Base-by-base conservation (phyloP, 1,140 invertebrate species). In the Nautilus pompilius region DNA sequence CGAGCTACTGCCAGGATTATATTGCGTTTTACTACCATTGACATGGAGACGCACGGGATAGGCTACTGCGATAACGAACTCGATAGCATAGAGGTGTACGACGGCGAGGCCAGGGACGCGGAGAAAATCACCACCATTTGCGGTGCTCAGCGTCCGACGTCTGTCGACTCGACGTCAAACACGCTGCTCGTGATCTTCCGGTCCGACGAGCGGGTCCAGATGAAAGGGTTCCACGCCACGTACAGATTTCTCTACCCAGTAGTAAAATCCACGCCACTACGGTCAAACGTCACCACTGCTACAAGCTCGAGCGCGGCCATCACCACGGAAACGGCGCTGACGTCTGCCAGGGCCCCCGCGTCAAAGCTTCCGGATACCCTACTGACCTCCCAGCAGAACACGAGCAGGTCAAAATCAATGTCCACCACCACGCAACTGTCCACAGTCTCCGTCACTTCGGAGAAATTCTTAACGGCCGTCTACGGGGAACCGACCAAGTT, bases 221-320 rank as follows among this genome's bases (percentile, higher is more conserved):
- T 66, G 2, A 73, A 67, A 0, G 74, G 74, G 0, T 76, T 73
- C 57, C 74, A 76, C 58, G 69, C 71, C 36, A 70, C 71, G 13
- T 76, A 73, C 60, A 62, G 54, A 45, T 76, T 76, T 57, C 49
- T 70, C n/a, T 65, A 63, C 24, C 53, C 58, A 15, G 26, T 62
- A 1, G 67, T 69, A 8, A 60, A 59, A n/a, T 60, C 69, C 13
- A 41, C 54, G 6, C n/a, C 22, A 32, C 13, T 22, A 17, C 8
- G 20, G 22, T 51, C 26, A 17, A 30, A 20, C 15, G 48, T 34
- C 36, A 24, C 17, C 15, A 26, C 22, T 3, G 28, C 5, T n/a
- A 8, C 10, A 45, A 34, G 36, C 8, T 30, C 24, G 24, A 13
- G 32, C 20, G 10, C 20, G 13, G 29, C 49, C 30, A 41, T 46